These are phyloP conservation scores for Atherinomorus stipes DNA, from an alignment of 2,113 vertebrate genomes.

Conservation along the genomic window DNA sequence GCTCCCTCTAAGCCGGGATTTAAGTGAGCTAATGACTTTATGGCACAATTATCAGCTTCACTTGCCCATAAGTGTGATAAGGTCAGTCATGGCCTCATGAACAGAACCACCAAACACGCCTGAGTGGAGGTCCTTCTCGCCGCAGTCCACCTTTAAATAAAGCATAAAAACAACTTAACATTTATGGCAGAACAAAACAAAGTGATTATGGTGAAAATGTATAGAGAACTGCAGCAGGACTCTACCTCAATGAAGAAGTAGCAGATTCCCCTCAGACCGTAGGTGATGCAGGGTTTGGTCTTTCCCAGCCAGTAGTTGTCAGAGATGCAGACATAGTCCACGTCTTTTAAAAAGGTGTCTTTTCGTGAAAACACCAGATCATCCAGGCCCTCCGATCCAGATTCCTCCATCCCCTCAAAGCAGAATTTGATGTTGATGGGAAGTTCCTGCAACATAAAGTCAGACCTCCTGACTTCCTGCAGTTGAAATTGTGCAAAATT, in stretches of 20 bases:
- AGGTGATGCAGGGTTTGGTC: constrained; percentile 96
- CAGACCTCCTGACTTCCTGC: not conserved
- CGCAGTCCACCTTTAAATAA: constrained; percentile 83
- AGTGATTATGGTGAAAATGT: not conserved
- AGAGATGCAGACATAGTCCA: constrained; percentile 96
- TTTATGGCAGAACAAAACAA: not conserved
- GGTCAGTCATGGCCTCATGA: constrained; percentile 96
- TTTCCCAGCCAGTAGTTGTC: constrained; percentile 99
- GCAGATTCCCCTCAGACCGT: constrained; percentile 93
- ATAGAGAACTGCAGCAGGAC: not conserved
- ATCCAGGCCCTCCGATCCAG: constrained; percentile 94
- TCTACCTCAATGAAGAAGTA: constrained; percentile 92
- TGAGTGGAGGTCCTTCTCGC: constrained; percentile 92
- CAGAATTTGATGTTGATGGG: constrained; percentile 98
- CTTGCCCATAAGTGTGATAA: constrained; percentile 93
- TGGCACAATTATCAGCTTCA: not conserved
- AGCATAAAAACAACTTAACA: not conserved
- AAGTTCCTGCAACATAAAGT: constrained; percentile 83
- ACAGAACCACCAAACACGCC: constrained; percentile 96
- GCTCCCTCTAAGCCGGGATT: not conserved
- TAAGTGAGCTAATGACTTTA: fast-evolving
- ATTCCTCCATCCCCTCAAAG: constrained; percentile 98
- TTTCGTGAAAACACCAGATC: constrained; percentile 89
- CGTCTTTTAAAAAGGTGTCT: constrained; percentile 91
- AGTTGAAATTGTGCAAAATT: not conserved